These are phyloP conservation scores for Ursus arctos DNA, from an alignment of 2,113 vertebrate species.

Conservation along the genomic window DNA sequence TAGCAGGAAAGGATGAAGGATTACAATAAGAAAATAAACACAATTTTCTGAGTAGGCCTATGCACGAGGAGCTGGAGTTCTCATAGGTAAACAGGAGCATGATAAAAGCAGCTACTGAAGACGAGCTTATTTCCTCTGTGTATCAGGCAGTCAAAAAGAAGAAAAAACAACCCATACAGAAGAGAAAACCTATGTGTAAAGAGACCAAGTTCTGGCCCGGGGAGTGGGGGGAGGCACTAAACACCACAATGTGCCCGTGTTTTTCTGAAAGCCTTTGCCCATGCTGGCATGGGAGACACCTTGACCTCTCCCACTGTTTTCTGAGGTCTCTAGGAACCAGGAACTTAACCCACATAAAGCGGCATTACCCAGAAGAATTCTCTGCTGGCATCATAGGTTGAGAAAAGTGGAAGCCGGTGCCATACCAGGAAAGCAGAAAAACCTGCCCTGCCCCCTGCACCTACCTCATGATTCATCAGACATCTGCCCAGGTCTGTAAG, in stretches of 20 bases:
- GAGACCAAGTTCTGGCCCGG: background rate
- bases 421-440: background rate
- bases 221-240: background rate
- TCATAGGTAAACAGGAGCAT: background rate
- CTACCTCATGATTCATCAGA: conserved; percentile 95
- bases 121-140: background rate
- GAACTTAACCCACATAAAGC: background rate
- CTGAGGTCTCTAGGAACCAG: background rate
- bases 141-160: conserved; percentile 21
- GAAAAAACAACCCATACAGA: background rate
- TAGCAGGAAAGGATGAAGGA: conserved; percentile 76
- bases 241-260: too few relatives aligned
- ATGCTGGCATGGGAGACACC: background rate
- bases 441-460: background rate
- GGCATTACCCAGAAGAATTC: background rate
- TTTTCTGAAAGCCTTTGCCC: background rate
- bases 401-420: background rate
- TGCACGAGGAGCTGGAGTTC: background rate
- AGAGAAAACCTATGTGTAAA: background rate
- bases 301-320: background rate
- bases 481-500: conserved; percentile 96
- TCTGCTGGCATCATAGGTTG: background rate
- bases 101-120: background rate
- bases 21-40: background rate
- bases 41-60: background rate